Evolutionary conservation across 2,888 invertebrate species (phyloP).

Genomic region (Metacarcinus magister): DNA sequence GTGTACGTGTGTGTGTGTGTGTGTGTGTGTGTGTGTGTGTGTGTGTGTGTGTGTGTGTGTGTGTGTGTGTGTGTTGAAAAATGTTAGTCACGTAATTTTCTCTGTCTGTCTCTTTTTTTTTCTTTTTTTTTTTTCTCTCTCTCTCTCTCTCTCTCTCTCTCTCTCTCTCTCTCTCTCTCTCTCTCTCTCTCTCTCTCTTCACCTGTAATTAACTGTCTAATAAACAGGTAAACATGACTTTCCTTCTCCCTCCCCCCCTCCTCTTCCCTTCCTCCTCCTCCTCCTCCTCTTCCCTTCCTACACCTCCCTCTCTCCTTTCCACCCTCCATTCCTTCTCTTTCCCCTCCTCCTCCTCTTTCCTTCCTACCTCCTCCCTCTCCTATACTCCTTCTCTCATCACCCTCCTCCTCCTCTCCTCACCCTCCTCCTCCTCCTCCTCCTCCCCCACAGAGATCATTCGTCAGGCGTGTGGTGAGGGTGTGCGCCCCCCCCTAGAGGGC

Average conservation of each 20-base stretch:
- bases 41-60: neutral
- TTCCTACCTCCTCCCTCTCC: neutral
- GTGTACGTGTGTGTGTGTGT: neutral
- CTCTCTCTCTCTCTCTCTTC: neutral
- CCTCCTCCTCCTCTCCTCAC: neutral
- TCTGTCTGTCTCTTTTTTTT: neutral
- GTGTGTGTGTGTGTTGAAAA: no score
- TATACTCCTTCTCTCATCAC: neutral
- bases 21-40: neutral
- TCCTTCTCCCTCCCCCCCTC: neutral
- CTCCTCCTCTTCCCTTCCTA: neutral
- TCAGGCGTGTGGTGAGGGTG: slow-evolving; percentile 79
- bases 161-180: neutral
- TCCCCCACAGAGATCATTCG: slow-evolving; percentile 22
- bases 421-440: neutral
- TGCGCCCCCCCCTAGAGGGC: slow-evolving; percentile 87
- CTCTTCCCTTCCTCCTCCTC: neutral
- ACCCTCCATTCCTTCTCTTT: neutral
- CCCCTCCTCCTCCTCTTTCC: neutral
- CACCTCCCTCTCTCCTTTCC: neutral
- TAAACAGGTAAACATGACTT: neutral
- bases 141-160: neutral
- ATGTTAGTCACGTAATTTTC: neutral
- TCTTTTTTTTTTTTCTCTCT: neutral
- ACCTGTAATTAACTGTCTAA: neutral